Conservation (phyloP, 2,888 invertebrate genomes). For the Thereva nobilitata region DNA sequence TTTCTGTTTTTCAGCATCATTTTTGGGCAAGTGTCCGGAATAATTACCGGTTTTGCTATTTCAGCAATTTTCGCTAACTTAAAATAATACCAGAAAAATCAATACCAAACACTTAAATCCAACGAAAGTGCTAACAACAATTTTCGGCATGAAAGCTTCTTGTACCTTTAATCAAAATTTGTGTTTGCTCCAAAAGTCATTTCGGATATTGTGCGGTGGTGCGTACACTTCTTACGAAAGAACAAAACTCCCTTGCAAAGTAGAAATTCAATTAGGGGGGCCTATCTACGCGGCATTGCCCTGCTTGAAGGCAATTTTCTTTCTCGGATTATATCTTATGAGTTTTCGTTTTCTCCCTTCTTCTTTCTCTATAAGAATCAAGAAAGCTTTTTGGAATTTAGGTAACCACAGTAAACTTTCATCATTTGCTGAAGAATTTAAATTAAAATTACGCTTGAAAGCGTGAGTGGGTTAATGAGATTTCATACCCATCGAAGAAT, state of each 20-base stretch:
- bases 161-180: too few relatives aligned
- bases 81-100: too few relatives aligned
- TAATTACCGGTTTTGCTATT: too few relatives aligned
- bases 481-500: background rate
- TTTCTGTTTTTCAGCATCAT: too few relatives aligned
- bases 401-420: constrained; percentile 14
- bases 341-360: background rate
- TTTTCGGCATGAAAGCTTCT: too few relatives aligned
- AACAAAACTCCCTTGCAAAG: background rate
- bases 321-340: background rate
- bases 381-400: background rate
- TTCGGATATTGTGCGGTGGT: too few relatives aligned
- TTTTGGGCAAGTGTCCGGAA: too few relatives aligned
- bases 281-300: constrained; percentile 2
- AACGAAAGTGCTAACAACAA: too few relatives aligned
- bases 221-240: background rate
- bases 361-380: background rate
- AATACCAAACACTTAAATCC: too few relatives aligned
- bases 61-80: too few relatives aligned
- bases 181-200: too few relatives aligned
- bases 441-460: constrained; percentile 17
- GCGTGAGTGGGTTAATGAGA: constrained; percentile 5
- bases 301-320: constrained; percentile 8
- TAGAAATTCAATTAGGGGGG: constrained; percentile 22
- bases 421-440: constrained; percentile 14